Evolutionary conservation across 1,140 invertebrate species (phyloP), one percentile per base, ranked within the genome.

Genomic region (Batillaria attramentaria): DNA sequence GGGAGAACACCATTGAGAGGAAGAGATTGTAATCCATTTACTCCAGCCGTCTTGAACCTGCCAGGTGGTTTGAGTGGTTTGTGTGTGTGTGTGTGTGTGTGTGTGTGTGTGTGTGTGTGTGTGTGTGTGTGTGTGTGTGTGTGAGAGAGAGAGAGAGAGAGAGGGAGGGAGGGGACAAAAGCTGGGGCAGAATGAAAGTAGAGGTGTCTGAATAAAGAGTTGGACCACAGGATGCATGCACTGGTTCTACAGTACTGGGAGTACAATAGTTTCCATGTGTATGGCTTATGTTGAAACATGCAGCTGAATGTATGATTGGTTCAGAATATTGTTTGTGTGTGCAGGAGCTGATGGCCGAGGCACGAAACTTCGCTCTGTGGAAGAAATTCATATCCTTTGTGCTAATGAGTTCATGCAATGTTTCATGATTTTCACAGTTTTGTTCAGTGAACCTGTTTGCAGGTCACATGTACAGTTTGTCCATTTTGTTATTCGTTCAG

Each of bases 371-470:
- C 79, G 79, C 33, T 84, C 84, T 42, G 79, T 87, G 24, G 79
- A 79, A 41, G 85, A 87, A 77, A 84, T 87, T 66, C 79, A 79
- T 87, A 87, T 86, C 84, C 80, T 84, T 78, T 46, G 18, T 31
- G 28, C 31, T 54, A 70, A 37, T 24, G n/a, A 20, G 35, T 8
- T 18, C 10, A 5, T 37, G 5, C n/a, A 33, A 24, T 68, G 16
- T 68, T 68, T 68, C 16, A 24, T 39, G 5, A 54, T 54, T 24
- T 69, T 37, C 50, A 54, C 66, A 39, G 31, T 70, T 10, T 39
- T 3, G 42, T n/a, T 76, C 33, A 10, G 35, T n/a, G n/a, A n/a
- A n/a, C n/a, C n/a, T n/a, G n/a, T n/a, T n/a, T n/a, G n/a, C n/a
- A n/a, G n/a, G n/a, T n/a, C n/a, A n/a, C n/a, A n/a, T n/a, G n/a